Evolutionary conservation across 2,888 invertebrate genomes (phyloP).

Genomic region (Zaprionus bogoriensis): DNA sequence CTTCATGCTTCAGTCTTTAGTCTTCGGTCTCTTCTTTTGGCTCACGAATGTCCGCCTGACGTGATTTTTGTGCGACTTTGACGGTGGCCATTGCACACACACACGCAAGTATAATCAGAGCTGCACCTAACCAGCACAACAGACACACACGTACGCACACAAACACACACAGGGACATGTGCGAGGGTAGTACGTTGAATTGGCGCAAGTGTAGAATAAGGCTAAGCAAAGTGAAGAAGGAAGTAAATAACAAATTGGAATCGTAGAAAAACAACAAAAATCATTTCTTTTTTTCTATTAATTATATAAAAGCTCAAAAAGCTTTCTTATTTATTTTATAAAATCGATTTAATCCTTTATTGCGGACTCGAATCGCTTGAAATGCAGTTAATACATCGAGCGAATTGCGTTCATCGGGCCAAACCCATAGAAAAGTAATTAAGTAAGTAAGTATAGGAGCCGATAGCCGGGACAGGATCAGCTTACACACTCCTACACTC

Average conservation of each 20-base stretch:
- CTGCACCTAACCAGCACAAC: slow-evolving; percentile 25
- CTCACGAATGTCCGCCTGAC: slow-evolving; percentile 60
- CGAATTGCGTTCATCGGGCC: too few species aligned
- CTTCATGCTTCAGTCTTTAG: neutral
- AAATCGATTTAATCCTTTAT: too few species aligned
- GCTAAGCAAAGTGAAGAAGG: neutral
- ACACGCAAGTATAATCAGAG: slow-evolving; percentile 40
- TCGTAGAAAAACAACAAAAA: neutral
- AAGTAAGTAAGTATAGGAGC: neutral
- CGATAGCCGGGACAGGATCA: neutral
- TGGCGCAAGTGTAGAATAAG: neutral
- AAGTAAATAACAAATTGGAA: neutral
- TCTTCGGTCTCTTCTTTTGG: slow-evolving; percentile 42
- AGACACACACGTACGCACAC: neutral
- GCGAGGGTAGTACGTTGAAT: slow-evolving; percentile 5
- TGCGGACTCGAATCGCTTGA: too few species aligned
- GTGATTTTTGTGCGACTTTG: slow-evolving; percentile 69
- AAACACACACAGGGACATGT: neutral
- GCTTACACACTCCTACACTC: neutral
- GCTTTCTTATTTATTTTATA: too few species aligned
- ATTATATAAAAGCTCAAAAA: too few species aligned
- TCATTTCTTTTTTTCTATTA: neutral
- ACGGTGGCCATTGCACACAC: slow-evolving; percentile 68
- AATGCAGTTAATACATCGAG: too few species aligned
- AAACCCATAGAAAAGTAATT: too few species aligned